phyloP scores from a whole-genome alignment of 2,797 vertebrate genomes.

The Poliocrania exsul region DNA sequence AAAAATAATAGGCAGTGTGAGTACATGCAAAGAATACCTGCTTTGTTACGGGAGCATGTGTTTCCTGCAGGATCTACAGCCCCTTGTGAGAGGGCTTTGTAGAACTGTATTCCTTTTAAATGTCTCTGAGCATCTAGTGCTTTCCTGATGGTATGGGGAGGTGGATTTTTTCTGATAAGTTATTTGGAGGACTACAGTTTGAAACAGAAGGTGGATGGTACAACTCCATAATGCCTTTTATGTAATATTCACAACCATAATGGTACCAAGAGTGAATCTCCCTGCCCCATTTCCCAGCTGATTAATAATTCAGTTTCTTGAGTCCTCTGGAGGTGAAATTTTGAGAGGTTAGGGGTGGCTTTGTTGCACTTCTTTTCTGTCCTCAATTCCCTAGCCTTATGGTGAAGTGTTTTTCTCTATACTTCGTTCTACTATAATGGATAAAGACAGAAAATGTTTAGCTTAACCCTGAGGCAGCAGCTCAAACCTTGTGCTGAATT shows the following conservation, averaged over 20 bases:
- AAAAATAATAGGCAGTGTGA: background rate
- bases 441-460: constrained; percentile 6
- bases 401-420: background rate
- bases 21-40: background rate
- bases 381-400: constrained; percentile 3
- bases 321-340: background rate
- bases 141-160: background rate
- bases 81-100: background rate
- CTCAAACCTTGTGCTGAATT: background rate
- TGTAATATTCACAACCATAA: background rate
- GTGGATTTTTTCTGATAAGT: background rate
- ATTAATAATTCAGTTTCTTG: background rate
- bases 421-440: background rate
- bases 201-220: background rate
- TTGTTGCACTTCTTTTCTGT: background rate
- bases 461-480: constrained; percentile 17
- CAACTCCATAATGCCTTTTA: background rate
- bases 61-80: background rate
- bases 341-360: background rate
- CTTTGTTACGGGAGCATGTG: background rate
- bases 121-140: background rate
- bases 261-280: background rate
- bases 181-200: background rate
- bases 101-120: background rate
- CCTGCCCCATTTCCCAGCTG: background rate